These are phyloP conservation scores for Tipula lateralis DNA, from an alignment of 2,888 invertebrate genomes.

Conservation along the genomic window DNA sequence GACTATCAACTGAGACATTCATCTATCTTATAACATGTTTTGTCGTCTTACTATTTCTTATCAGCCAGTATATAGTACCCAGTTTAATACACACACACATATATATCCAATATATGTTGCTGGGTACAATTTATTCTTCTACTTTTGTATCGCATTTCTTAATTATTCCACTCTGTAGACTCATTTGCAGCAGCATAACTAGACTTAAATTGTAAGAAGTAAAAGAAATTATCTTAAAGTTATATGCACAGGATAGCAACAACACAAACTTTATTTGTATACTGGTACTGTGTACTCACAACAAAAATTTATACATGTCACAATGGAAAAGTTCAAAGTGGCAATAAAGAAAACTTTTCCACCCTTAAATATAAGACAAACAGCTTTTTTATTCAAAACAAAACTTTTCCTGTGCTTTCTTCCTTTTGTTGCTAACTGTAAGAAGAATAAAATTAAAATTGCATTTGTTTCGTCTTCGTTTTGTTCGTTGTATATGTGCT, in stretches of 20 bases:
- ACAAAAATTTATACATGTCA: not conserved
- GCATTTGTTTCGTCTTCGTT: not conserved
- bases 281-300: not conserved
- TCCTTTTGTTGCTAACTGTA: not conserved
- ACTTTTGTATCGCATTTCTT: not conserved
- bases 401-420: not conserved
- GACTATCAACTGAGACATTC: not conserved
- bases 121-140: not conserved
- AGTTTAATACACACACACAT: not conserved
- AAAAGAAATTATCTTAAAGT: not conserved
- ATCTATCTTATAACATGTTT: not conserved
- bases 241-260: not conserved
- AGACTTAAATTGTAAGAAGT: not conserved
- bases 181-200: not conserved
- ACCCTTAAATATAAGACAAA: not conserved
- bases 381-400: not conserved
- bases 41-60: not conserved
- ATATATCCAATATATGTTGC: not conserved
- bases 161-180: constrained; percentile 19
- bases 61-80: not conserved
- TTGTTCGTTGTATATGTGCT: not conserved
- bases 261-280: not conserved
- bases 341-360: not conserved
- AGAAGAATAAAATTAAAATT: not conserved
- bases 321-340: constrained; percentile 11